Conservation (phyloP, 2,113 vertebrate genomes). For the Crotalus horridus region DNA sequence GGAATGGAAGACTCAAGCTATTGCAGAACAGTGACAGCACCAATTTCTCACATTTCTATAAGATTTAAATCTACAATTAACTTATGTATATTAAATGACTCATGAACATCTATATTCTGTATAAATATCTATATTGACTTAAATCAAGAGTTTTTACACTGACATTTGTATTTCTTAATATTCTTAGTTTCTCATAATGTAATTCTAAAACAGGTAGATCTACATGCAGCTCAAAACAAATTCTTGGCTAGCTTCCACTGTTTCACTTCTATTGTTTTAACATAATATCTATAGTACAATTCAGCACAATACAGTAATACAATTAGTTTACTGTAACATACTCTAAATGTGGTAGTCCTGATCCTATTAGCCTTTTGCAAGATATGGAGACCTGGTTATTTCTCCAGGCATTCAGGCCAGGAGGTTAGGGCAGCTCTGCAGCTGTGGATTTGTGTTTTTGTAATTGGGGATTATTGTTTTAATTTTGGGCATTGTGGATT, state of each 20-base stretch:
- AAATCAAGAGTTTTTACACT: background rate
- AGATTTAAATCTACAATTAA: constrained; percentile 46
- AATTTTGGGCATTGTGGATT: background rate
- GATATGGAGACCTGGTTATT: background rate
- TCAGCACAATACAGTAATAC: background rate
- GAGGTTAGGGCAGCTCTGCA: background rate
- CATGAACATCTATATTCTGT: background rate
- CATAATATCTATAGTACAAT: background rate
- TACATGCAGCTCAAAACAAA: background rate
- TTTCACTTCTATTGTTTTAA: background rate
- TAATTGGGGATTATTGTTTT: background rate
- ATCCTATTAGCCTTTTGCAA: background rate
- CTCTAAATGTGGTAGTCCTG: background rate
- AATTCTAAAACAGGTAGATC: rapidly evolving
- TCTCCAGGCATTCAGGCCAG: background rate
- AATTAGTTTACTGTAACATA: background rate
- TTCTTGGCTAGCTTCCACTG: background rate
- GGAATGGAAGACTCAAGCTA: constrained; percentile 91
- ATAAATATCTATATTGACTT: background rate
- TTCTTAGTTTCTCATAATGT: background rate
- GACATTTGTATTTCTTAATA: background rate
- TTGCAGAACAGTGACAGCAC: constrained; percentile 88
- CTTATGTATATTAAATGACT: constrained; percentile 1
- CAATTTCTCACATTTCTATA: constrained; percentile 93
- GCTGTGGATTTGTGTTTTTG: background rate